Percentiles rank a stretch among this genome's conserved stretches.
phyloP scores from a whole-genome alignment of 2,888 invertebrate species.

The Aromia moschata region DNA sequence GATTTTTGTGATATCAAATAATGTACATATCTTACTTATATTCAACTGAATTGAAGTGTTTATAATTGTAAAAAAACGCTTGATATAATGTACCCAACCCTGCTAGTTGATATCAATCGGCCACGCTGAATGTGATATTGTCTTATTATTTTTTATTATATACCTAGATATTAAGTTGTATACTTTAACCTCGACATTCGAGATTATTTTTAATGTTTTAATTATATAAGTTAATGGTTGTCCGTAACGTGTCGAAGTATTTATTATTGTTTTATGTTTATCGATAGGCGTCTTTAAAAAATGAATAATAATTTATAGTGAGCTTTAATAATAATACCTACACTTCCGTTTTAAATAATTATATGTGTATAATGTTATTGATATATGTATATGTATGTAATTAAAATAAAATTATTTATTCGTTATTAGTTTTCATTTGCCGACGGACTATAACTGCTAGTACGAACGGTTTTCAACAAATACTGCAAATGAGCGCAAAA shows the following conservation, averaged over 20 bases:
- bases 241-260: background rate
- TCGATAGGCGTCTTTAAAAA: background rate
- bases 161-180: background rate
- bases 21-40: too few relatives aligned
- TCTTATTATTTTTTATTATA: background rate
- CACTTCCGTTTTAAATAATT: background rate
- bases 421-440: too few relatives aligned
- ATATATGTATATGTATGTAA: background rate
- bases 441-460: too few relatives aligned
- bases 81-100: too few relatives aligned
- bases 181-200: slow-evolving; percentile 10
- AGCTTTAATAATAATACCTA: background rate
- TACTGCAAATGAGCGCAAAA: too few relatives aligned
- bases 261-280: slow-evolving; percentile 1
- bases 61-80: too few relatives aligned
- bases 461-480: too few relatives aligned
- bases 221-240: slow-evolving; percentile 6
- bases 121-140: slow-evolving; percentile 25
- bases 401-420: background rate
- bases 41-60: too few relatives aligned
- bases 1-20: too few relatives aligned
- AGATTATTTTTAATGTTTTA: slow-evolving; percentile 15
- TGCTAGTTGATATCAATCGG: too few relatives aligned
- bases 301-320: background rate
- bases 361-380: background rate